Evolutionary conservation across 2,888 invertebrate species (phyloP), one percentile per base, ranked within the genome.

Genomic region (Odontocerum albicorne): DNA sequence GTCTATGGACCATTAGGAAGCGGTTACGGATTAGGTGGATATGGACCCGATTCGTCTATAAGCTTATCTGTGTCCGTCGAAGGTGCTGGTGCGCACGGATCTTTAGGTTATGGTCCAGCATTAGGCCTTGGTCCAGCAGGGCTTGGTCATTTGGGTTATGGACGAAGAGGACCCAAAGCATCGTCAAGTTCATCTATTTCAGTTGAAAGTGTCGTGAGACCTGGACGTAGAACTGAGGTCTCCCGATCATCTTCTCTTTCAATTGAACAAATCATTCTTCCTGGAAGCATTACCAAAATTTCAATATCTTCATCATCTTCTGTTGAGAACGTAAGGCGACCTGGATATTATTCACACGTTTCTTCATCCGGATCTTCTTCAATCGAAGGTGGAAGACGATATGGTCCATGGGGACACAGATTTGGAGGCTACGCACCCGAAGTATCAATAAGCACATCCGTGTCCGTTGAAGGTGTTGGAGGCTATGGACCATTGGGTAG

Each of bases 61-160:
- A 20, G 20, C 12, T 35, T 13, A 33, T 45, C 45, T 3, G 38
- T 49, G 10, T 49, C 49, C 3, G 27, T 38, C 17, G 49, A 49
- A 49, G 22, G 49, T 15, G 20, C 19, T 38, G 38, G 10, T 21
- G 10, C 10, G n/a, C n/a, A n/a, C n/a, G n/a, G n/a, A n/a, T n/a
- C n/a, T n/a, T n/a, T n/a, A n/a, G n/a, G n/a, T n/a, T 31, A 10
- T n/a, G 12, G 31, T 10, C 10, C 31, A 12, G 12, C 31, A 12
- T 10, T n/a, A 31, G 12, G 31, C n/a, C 12, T 31, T 31, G n/a
- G 12, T n/a, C 12, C 31, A 31, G 31, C 31, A 10, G 39, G 49
- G 13, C 15, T 35, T 4, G 21, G 47, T 4, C 17, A 20, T 13
- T 19, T 33, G 3, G 15, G 12, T 15, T 43, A 31, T 22, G 17